Percentiles rank a stretch among this genome's conserved stretches.
phyloP scores from a whole-genome alignment of 2,888 invertebrate species.

The Trimorus sp. region DNA sequence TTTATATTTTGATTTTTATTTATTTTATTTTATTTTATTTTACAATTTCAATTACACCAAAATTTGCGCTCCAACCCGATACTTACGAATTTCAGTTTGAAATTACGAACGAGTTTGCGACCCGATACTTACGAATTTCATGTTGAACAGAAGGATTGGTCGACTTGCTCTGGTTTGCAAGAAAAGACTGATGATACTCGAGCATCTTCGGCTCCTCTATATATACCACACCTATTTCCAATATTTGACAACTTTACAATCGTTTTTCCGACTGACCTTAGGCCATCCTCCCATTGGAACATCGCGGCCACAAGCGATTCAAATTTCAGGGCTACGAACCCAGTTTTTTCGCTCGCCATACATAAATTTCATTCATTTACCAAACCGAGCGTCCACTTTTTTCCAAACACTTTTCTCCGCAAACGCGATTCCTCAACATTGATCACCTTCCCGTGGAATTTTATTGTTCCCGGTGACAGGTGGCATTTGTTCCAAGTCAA shows the following conservation, averaged over 20 bases:
- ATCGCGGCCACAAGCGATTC: neutral
- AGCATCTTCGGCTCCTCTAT: neutral
- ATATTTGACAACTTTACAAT: slow-evolving; percentile 36
- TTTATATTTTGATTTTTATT: too few relatives aligned
- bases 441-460: too few relatives aligned
- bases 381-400: neutral
- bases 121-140: slow-evolving; percentile 15
- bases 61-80: too few relatives aligned
- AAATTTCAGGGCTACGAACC: slow-evolving; percentile 19
- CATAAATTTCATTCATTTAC: too few relatives aligned
- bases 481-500: too few relatives aligned
- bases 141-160: neutral
- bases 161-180: neutral
- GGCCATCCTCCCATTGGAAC: slow-evolving; percentile 10
- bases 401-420: too few relatives aligned
- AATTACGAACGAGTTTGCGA: too few relatives aligned
- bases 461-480: too few relatives aligned
- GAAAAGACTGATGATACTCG: slow-evolving; percentile 19
- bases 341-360: neutral
- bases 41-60: too few relatives aligned
- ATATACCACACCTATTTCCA: slow-evolving; percentile 25
- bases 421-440: too few relatives aligned
- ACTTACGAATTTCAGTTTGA: slow-evolving; percentile 17
- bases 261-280: slow-evolving; percentile 24
- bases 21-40: too few relatives aligned